phyloP scores from a whole-genome alignment of 2,888 invertebrate species.

The Lepas anatifera region DNA sequence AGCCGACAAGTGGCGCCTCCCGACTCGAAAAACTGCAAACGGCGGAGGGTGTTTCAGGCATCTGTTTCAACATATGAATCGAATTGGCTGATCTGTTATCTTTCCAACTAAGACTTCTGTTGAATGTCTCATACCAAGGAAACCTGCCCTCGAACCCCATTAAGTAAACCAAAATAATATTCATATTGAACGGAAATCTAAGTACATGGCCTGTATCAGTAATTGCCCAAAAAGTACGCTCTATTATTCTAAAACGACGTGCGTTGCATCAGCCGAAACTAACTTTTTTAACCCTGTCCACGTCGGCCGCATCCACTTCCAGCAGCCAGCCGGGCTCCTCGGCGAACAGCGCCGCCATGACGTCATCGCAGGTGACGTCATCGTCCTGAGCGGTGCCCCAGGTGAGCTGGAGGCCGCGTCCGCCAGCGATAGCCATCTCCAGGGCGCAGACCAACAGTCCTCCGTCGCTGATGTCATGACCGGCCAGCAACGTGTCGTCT shows the following conservation, averaged over 20 bases:
- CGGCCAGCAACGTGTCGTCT: slow-evolving; percentile 60
- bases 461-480: slow-evolving; percentile 95
- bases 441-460: slow-evolving; percentile 77
- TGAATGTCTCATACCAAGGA: no score
- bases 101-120: no score
- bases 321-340: slow-evolving; percentile 46
- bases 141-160: no score
- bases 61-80: no score
- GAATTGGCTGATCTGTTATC: no score
- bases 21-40: background rate
- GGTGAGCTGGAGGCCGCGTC: slow-evolving; percentile 54
- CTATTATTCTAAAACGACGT: no score
- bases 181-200: no score
- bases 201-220: no score
- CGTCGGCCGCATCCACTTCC: slow-evolving; percentile 16
- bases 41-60: no score
- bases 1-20: background rate
- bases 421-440: slow-evolving; percentile 93
- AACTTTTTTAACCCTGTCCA: slow-evolving; percentile 11
- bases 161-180: no score
- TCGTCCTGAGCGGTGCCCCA: slow-evolving; percentile 24
- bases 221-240: no score
- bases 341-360: slow-evolving; percentile 48
- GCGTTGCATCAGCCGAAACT: no score
- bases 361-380: slow-evolving; percentile 34